These are phyloP conservation scores for Agrypnus murinus DNA, from an alignment of 2,888 invertebrate species.

Conservation along the genomic window DNA sequence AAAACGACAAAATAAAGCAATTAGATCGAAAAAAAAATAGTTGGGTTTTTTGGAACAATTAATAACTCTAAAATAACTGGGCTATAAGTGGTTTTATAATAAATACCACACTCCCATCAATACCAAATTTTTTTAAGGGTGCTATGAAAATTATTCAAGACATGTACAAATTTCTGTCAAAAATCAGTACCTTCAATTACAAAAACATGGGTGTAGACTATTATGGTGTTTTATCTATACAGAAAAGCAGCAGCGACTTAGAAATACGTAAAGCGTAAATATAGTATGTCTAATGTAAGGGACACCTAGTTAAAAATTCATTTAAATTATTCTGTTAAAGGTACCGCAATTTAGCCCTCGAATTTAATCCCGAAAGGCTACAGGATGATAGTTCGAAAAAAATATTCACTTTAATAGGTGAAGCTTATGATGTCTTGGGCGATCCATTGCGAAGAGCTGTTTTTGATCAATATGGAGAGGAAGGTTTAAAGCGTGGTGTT, in stretches of 20 bases:
- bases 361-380: constrained; percentile 73
- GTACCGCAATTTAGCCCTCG: constrained; percentile 71
- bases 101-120: no score
- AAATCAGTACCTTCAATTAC: constrained; percentile 15
- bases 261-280: constrained; percentile 83
- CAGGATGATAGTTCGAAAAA: constrained; percentile 76
- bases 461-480: constrained; percentile 93
- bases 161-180: constrained; percentile 37
- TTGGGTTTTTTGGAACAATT: no score
- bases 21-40: no score
- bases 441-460: constrained; percentile 81
- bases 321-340: constrained; percentile 50
- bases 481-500: constrained; percentile 87
- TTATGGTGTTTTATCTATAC: constrained; percentile 83
- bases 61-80: no score
- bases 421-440: constrained; percentile 87
- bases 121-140: no score
- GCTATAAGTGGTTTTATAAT: no score
- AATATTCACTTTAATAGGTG: constrained; percentile 79
- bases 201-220: constrained; percentile 82
- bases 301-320: neutral
- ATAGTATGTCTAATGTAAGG: neutral
- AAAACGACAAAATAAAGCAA: no score
- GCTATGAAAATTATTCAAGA: neutral
- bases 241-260: constrained; percentile 77